Evolutionary conservation across 2,113 vertebrate genomes (phyloP), one percentile per base, ranked within the genome.

Genomic region (Cepphus grylle): DNA sequence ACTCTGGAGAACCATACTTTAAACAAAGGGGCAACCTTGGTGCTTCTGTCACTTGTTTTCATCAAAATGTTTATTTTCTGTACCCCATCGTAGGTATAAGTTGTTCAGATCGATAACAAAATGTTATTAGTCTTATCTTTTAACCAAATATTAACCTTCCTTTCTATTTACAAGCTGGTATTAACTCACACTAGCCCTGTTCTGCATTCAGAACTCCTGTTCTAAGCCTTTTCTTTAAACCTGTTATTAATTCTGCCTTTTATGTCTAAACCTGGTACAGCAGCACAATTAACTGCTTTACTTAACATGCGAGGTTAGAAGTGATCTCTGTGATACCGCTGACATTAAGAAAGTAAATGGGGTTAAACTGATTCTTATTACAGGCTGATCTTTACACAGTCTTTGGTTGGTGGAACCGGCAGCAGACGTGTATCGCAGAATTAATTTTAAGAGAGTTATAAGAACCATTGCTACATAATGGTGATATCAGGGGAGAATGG

Each of bases 191-290:
- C 17, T 72, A 85, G 32, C 63, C 26, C 25, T 38, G 92, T 73
- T n/a, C 71, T 70, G n/a, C 36, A 59, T 38, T 69, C 67, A 92
- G 58, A 73, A 50, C 58, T 71, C 25, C 38, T 71, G 9, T 53
- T 73, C 58, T 56, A 79, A 83, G 55, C 45, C 30, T 86, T 86
- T 89, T 47, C 49, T 91, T 89, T 85, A 89, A 95, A 91, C 29
- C 55, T 81, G 38, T 55, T 69, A 78, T 95, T 97, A 96, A 90
- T 86, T 86, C 81, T 91, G 71, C 82, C 88, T 96, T 95, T 94
- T 56, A 93, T 88, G 69, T 90, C 72, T 79, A 79, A 88, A 86
- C 53, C 38, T 5, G 5, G 22, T 69, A 55, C 61, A 74, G 72
- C 56, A 70, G 45, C 71, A 88, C 76, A 96, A 90, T 96, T 96